Percentiles rank a stretch among this genome's conserved stretches.
Evolutionary conservation across 2,113 vertebrate genomes (phyloP).

Genomic region (Bungarus multicinctus): DNA sequence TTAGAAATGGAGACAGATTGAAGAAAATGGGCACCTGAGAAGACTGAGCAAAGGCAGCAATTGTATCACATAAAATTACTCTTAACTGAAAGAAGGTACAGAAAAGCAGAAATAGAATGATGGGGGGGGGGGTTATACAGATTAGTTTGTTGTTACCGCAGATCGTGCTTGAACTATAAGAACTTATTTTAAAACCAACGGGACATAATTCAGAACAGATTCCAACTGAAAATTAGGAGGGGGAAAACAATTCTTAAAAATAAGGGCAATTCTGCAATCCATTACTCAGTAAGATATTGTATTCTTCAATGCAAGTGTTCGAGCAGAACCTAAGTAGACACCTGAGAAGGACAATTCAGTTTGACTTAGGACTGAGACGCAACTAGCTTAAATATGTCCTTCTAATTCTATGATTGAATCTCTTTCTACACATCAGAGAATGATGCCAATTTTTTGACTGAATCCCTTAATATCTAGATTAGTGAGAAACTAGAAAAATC

Average conservation of each 20-base stretch:
- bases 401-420: neutral
- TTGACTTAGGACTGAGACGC: neutral
- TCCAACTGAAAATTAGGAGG: neutral
- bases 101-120: neutral
- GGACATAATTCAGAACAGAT: neutral
- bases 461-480: conserved; percentile 40
- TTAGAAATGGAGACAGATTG: neutral
- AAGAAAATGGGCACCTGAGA: neutral
- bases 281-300: neutral
- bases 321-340: neutral
- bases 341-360: neutral
- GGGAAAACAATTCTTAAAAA: neutral
- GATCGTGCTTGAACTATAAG: neutral
- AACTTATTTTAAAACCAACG: neutral
- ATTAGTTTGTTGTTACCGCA: neutral
- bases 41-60: neutral
- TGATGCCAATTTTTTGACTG: neutral
- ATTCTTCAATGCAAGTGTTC: neutral
- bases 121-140: too few species aligned
- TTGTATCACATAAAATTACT: neutral
- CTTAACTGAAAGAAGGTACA: neutral
- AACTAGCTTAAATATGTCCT: neutral
- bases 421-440: neutral
- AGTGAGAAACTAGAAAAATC: conserved; percentile 27
- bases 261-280: neutral